Evolutionary conservation across 2,888 invertebrate genomes (phyloP).

Genomic region (Drosophila barbarae): DNA sequence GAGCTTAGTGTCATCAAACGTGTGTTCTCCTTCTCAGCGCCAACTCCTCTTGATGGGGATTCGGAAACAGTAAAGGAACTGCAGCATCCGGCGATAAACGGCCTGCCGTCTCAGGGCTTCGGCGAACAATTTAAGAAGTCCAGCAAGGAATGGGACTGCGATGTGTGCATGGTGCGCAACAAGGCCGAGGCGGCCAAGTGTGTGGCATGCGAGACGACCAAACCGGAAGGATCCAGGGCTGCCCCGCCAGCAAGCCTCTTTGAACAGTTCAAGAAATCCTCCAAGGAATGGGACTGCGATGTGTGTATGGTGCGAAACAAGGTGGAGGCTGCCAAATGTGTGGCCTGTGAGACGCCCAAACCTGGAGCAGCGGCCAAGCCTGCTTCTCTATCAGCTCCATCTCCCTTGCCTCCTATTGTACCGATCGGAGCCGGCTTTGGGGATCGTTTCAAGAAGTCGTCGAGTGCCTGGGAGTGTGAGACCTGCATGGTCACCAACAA

Average conservation of each 20-base stretch:
- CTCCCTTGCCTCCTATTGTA: constrained; percentile 6
- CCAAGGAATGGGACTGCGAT: constrained; percentile 85
- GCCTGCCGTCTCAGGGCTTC: constrained; percentile 44
- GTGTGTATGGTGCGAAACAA: constrained; percentile 83
- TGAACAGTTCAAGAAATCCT: constrained; percentile 81
- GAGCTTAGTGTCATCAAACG: not conserved
- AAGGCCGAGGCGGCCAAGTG: constrained; percentile 80
- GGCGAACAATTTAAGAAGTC: constrained; percentile 80
- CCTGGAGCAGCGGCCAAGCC: constrained; percentile 34
- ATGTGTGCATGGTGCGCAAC: constrained; percentile 83
- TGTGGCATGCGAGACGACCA: constrained; percentile 81
- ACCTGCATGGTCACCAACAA: constrained; percentile 83
- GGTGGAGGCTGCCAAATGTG: constrained; percentile 79
- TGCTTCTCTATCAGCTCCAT: not conserved
- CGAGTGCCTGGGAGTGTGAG: constrained; percentile 84
- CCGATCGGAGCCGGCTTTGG: constrained; percentile 47
- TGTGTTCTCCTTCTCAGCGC: constrained; percentile 8
- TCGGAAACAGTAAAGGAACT: not conserved
- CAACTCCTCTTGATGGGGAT: not conserved
- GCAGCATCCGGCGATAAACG: constrained; percentile 5
- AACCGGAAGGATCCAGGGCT: constrained; percentile 43
- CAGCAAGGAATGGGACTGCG: constrained; percentile 84
- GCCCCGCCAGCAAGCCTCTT: not conserved
- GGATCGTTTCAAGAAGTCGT: constrained; percentile 81
- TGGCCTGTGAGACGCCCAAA: constrained; percentile 81